A percentile compares a stretch with the other conserved stretches of the same genome.
Evolutionary conservation across 1,140 invertebrate species (phyloP).

Genomic region (Drosophila nikananu): DNA sequence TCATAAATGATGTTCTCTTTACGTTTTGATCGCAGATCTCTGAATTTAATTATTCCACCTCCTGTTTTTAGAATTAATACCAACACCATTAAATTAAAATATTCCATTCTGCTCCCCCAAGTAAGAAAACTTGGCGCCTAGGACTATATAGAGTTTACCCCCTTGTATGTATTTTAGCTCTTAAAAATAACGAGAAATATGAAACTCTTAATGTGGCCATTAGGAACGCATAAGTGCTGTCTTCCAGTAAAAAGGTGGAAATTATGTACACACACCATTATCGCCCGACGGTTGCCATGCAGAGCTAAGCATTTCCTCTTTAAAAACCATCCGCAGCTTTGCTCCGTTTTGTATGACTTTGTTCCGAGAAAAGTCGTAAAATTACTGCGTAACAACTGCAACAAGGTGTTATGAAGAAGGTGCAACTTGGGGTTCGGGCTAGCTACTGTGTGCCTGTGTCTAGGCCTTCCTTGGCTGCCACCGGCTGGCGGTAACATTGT

Average conservation of each 20-base stretch:
- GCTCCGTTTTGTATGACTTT: conserved; percentile 83
- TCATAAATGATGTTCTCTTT: no score
- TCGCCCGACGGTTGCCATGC: conserved; percentile 60
- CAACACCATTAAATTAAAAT: neutral
- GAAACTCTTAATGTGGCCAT: conserved; percentile 36
- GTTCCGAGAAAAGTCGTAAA: conserved; percentile 81
- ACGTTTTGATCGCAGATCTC: no score
- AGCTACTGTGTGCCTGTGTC: conserved; percentile 1
- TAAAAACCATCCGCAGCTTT: conserved; percentile 52
- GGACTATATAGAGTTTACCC: neutral
- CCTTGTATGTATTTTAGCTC: neutral
- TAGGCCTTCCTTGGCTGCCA: conserved; percentile 30
- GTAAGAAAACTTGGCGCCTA: conserved; percentile 12
- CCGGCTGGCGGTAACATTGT: conserved; percentile 72
- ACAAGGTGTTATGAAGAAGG: conserved; percentile 82
- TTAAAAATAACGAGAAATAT: conserved; percentile 21
- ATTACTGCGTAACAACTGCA: conserved; percentile 84
- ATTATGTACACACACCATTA: conserved; percentile 70
- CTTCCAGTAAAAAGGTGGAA: conserved; percentile 46
- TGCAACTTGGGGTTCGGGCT: conserved; percentile 25
- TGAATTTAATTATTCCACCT: no score
- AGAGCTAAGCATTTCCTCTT: conserved; percentile 41
- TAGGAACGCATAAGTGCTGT: conserved; percentile 35
- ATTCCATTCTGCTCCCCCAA: neutral
- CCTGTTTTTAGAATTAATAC: neutral